Evolutionary conservation across 2,888 invertebrate genomes (phyloP), one percentile per base, ranked within the genome.

Genomic region (Venustoraphidia nigricollis): DNA sequence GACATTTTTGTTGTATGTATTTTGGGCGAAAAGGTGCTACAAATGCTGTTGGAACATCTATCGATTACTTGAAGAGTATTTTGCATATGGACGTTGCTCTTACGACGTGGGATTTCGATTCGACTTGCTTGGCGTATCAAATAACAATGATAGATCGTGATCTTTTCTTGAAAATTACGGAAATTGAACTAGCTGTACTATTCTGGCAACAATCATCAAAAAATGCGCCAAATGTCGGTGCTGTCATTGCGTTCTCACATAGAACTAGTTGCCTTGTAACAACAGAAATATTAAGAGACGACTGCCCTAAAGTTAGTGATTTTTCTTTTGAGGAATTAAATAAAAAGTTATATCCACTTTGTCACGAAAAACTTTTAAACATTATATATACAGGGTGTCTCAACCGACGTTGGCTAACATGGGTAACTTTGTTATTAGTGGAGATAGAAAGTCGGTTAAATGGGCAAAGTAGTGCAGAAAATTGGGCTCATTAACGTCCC

Each of bases 91-190:
- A 70, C 36, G 56, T 66, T 2, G 58, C 60, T 17, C 58, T 72
- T 34, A 67, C 66, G 0, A 66, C 68, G 9, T 73, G 74, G 73
- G 74, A 75, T 53, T 66, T 76, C 52, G 69, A 73, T 55, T 75
- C 75, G 9, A 63, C 66, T 0, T 69, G 68, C 1, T 52, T 76
- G 17, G 71, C 74, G 0, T 62, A 65, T 48, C 74, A 75, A 53
- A 53, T 76, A 48, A 75, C 75, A 0, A 58, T 74, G 48, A 66
- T 75, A 34, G 75, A 76, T 53, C 65, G 68, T 44, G 71, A 73
- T 53, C 61, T 76, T 5, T 73, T 75, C 54, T 53, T 71, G 11
- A 67, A 71, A 53, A 66, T 75, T 36, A 62, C 70, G 1, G 51
- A 61, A 0, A 53, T 58, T 1, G 75, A 75, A 53, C 57, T 74